Evolutionary conservation across 2,113 vertebrate species (phyloP), one percentile per base, ranked within the genome.

Genomic region (Callipepla squamata): DNA sequence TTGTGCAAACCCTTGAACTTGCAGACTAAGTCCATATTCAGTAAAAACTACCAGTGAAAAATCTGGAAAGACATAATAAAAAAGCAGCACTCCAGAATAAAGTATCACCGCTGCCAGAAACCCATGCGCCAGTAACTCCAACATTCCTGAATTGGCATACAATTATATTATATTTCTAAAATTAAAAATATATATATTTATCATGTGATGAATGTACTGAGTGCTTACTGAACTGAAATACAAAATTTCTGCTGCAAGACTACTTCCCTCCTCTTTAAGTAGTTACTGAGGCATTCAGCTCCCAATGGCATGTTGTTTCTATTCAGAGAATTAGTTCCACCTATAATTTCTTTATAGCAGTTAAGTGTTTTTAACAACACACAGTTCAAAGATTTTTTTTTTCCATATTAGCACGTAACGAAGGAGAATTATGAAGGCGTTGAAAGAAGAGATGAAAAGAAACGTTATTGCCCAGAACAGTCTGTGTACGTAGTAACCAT

Each of bases 401-500:
- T 90, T 94, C 83, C 84, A 69, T 70, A 92, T 96, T 96, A 96
- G 93, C 85, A 95, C 51, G 92, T 79, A 95, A 13, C 65, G 66
- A 97, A 90, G 53, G 89, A 84, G 73, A 45, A 81, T 72, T 61
- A 91, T 18, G 16, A 90, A 91, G 67, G 34, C 55, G 32, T n/a
- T 80, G 66, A 87, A 86, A 67, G 38, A 73, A 45, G 79, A 70
- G 38, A 40, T 70, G 14, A 78, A 70, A 69, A 72, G 81, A 77
- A 45, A 42, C 44, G 61, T 92, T 97, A 98, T 8, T 98, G 98
- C 72, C 98, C 98, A 38, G 99, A 99, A 97, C 99, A 99, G 96
- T 99, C 99, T 0, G 99, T 99, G 80, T 99, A 99, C 0, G 99
- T 99, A 68, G 98, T 99, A 89, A 99, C 99, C 99, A 99, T 99